These are phyloP conservation scores for Catalaphyllia jardinei DNA, from an alignment of 64 coral and sea anemone species.

Conservation along the genomic window DNA sequence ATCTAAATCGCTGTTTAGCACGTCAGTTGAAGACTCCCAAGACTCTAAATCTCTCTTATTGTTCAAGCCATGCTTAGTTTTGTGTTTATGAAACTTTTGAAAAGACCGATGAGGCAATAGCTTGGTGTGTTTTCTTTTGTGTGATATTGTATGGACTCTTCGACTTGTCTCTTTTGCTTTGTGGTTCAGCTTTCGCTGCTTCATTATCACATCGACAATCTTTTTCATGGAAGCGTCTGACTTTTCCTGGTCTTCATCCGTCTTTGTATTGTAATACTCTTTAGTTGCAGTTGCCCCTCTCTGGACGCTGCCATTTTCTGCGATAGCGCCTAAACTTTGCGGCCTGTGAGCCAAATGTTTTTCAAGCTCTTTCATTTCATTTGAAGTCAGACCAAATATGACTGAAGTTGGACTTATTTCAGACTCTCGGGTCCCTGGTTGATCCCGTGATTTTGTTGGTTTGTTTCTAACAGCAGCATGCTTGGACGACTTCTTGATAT, in stretches of 20 bases:
- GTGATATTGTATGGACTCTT: no score
- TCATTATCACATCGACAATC: not conserved
- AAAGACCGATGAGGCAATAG: not conserved
- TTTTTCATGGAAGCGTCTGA: not conserved
- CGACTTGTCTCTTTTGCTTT: not conserved
- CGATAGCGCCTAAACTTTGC: not conserved
- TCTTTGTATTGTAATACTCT: not conserved
- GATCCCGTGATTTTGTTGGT: constrained; percentile 7
- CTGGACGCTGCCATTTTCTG: not conserved
- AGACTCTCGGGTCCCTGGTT: constrained; percentile 29
- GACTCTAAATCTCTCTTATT: not conserved
- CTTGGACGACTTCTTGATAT: not conserved
- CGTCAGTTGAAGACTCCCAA: not conserved
- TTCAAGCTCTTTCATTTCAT: constrained; percentile 41
- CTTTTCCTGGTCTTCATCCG: not conserved
- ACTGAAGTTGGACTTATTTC: constrained; percentile 43
- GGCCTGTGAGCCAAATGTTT: constrained; percentile 15
- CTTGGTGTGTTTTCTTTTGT: not conserved
- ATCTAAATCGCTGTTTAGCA: constrained; percentile 11
- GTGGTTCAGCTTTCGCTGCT: not conserved
- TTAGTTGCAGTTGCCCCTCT: not conserved
- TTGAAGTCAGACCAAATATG: constrained; percentile 32
- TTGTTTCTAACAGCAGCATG: not conserved
- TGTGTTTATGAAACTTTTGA: not conserved
- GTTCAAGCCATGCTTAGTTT: not conserved